Conservation (phyloP, 2,113 vertebrate genomes). For the Parotia lawesii region DNA sequence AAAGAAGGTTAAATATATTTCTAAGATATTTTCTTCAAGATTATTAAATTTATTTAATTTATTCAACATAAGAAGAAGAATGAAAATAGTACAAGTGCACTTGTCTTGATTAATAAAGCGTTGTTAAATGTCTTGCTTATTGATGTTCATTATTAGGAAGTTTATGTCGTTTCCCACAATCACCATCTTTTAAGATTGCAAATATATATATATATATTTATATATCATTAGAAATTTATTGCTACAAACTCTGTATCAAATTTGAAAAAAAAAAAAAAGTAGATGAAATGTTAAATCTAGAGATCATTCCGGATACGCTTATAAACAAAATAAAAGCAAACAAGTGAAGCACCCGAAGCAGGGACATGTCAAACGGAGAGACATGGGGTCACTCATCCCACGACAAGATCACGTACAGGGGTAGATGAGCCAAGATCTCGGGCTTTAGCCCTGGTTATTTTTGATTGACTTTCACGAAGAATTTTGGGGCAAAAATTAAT, state of each 20-base stretch:
- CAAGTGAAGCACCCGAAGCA: constrained; percentile 29
- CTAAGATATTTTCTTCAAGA: constrained; percentile 42
- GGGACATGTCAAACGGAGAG: constrained; percentile 38
- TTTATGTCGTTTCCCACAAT: constrained; percentile 67
- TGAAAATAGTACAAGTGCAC: constrained; percentile 75
- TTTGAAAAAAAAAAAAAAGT: constrained; percentile 46
- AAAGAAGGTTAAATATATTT: constrained; percentile 68
- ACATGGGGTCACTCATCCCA: constrained; percentile 53
- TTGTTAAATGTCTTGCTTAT: constrained; percentile 52
- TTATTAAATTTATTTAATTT: constrained; percentile 73
- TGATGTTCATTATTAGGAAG: constrained; percentile 66
- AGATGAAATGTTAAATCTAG: constrained; percentile 11
- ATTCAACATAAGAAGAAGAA: constrained; percentile 38
- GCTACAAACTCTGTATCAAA: constrained; percentile 63
- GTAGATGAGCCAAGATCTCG: neutral
- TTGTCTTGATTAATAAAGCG: constrained; percentile 74
- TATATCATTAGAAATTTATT: constrained; percentile 60
- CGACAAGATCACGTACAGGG: constrained; percentile 1
- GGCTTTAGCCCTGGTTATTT: constrained; percentile 2
- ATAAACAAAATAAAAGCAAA: neutral
- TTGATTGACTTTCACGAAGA: constrained; percentile 35
- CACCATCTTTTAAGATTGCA: constrained; percentile 41
- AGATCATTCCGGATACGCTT: neutral
- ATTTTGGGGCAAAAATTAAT: constrained; percentile 59
- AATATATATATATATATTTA: neutral